Conservation (phyloP, 2,888 invertebrate species). For the Drosophila peninsularis region DNA sequence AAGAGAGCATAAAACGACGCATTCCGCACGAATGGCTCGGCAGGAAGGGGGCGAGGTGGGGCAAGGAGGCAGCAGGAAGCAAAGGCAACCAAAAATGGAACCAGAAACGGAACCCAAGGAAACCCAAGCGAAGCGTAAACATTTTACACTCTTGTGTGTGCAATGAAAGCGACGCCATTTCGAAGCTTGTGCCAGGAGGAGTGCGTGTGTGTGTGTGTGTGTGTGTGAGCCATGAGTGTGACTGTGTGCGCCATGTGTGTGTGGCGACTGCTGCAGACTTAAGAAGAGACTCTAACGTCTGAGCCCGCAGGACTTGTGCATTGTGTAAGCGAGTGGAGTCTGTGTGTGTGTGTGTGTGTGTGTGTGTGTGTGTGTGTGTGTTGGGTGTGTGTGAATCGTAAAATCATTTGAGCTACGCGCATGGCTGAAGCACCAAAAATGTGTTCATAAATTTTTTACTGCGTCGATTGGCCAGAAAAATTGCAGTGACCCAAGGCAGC, state of each 20-base stretch:
- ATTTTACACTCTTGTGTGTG: conserved; percentile 76
- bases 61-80: neutral
- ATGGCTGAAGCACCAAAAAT: conserved; percentile 20
- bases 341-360: neutral
- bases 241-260: neutral
- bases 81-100: conserved; percentile 20
- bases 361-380: neutral
- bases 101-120: conserved; percentile 43
- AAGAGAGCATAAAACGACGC: conserved; percentile 65
- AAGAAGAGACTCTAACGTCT: conserved; percentile 39
- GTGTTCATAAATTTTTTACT: conserved; percentile 36
- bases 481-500: conserved; percentile 5
- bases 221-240: neutral
- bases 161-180: conserved; percentile 73
- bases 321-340: neutral
- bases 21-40: conserved; percentile 69
- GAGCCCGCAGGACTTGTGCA: conserved; percentile 45
- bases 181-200: conserved; percentile 18
- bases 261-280: conserved; percentile 23
- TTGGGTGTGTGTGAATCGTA: conserved; percentile 18
- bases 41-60: conserved; percentile 4
- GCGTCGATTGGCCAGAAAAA: conserved; percentile 43
- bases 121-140: conserved; percentile 72
- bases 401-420: conserved; percentile 55
- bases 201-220: conserved; percentile 4